Base-by-base conservation (phyloP, 2,113 vertebrate species). In the Pyxicephalus adspersus region DNA sequence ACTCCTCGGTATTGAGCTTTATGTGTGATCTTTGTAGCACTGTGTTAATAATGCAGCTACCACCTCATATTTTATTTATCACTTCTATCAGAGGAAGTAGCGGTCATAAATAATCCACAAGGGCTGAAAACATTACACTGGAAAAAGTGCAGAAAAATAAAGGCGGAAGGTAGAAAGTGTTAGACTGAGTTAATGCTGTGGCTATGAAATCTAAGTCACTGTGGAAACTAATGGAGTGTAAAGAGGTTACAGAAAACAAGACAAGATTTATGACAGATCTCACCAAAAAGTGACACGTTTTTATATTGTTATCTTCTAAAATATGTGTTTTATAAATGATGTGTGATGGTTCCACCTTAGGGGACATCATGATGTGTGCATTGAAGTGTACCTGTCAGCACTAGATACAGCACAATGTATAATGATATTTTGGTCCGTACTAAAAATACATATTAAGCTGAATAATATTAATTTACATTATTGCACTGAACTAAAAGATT, bases 21-120 rank as follows among this genome's bases (percentile, higher is more conserved):
- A 55, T 54, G 45, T 13, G 34, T 28, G 25, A 79, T 60, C 60
- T 9, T 64, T 25, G 51, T 57, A 58, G 63, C 23, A 74, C 22
- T 5, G 5, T 5, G n/a, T 82, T 65, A 75, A 82, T 82, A 75
- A 75, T 82, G 61, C 52, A 74, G 70, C 18, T 26, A 8, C 25
- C 26, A 17, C 22, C 50, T 28, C 52, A 81, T 81, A 26, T 50
- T 54, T 82, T 82, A 82, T 82, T 75, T 58, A 82, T 16, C 23
- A 8, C 1, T 1, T 45, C 23, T 50, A 64, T 38, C 45, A 66
- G 28, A 66, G 50, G 2, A 15, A 70, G 66, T 79, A 57, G 29
- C 22, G 31, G 28, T 4, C 71, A 55, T 25, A 25, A 74, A 74
- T 81, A 45, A 64, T 64, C 31, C 73, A 76, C 13, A 16, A 73